Base-by-base conservation (phyloP, 2,113 vertebrate genomes). In the Stegastes partitus region DNA sequence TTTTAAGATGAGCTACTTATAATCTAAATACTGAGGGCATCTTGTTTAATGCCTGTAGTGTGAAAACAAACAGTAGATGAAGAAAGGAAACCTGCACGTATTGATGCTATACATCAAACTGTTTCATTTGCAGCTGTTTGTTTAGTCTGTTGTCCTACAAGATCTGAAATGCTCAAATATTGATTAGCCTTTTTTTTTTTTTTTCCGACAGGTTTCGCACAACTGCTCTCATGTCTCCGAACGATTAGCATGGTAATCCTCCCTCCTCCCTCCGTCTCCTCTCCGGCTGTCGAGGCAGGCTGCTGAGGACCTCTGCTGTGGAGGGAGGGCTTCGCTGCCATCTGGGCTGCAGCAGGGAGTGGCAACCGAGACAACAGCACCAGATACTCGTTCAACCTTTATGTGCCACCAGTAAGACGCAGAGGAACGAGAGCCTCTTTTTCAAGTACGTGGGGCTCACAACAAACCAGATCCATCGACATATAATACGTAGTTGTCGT, bases 311-410 rank as follows among this genome's bases (percentile, higher is more conserved):
- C 81, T 88, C 66, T 71, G 51, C 71, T 73, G 84, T 5, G 54
- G 37, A 57, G 64, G 54, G 74, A 82, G 72, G 66, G 83, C 69
- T 81, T 72, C 34, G 11, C 65, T 51, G 85, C 91, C 91, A 91
- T 93, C 92, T 92, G 90, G 86, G 83, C 86, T 86, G 77, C 77
- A 85, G 72, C 74, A 83, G 74, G 78, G 78, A 85, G 80, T 57
- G 79, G 68, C 55, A 79, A 68, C 73, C 63, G 73, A 55, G 68
- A 67, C 37, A 66, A 54, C 56, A 74, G 53, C 59, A 58, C 57
- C 76, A 82, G 58, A 76, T 39, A 64, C 56, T 66, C 39, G 21
- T 21, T 23, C 57, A 61, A 22, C 58, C 34, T 73, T 49, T 31
- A 72, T 69, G 14, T 45, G 51, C 18, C 22, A 16, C 62, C 21